Evolutionary conservation across 30 jellyfish, hydroid and myxozoan genomes (phyloP).

Genomic region (Cassiopea andromeda): DNA sequence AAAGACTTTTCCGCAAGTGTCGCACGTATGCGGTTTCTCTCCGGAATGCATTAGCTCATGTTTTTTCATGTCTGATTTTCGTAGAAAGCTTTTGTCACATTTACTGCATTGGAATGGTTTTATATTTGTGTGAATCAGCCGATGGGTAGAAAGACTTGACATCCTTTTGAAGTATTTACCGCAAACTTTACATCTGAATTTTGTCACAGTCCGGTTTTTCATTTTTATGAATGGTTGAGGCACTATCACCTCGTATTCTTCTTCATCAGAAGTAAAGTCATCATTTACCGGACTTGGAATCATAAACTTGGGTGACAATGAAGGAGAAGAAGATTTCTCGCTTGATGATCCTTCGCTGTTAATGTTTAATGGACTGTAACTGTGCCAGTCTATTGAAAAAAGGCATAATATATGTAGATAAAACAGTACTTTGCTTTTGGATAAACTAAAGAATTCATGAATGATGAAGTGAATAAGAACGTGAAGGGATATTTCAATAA

Average conservation of each 20-base stretch:
- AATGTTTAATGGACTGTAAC: not conserved
- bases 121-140: constrained; percentile 86
- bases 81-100: constrained; percentile 86
- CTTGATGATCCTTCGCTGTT: constrained; percentile 61
- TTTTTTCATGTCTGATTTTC: constrained; percentile 93
- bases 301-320: constrained; percentile 26
- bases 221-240: constrained; percentile 65
- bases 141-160: constrained; percentile 95
- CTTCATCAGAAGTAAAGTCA: constrained; percentile 44
- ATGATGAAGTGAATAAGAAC: too few species aligned
- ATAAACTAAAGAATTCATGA: too few species aligned
- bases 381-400: constrained; percentile 19
- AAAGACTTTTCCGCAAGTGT: constrained; percentile 94
- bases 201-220: constrained; percentile 31
- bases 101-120: constrained; percentile 95
- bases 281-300: constrained; percentile 28
- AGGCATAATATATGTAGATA: too few species aligned
- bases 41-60: constrained; percentile 99
- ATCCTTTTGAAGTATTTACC: constrained; percentile 89
- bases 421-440: too few species aligned
- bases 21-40: constrained; percentile 93
- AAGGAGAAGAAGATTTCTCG: constrained; percentile 44
- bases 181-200: constrained; percentile 81
- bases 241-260: constrained; percentile 62
- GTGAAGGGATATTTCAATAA: not conserved